Evolutionary conservation across 2,888 invertebrate species (phyloP), one percentile per base, ranked within the genome.

Genomic region (Pristionchus arcanus): DNA sequence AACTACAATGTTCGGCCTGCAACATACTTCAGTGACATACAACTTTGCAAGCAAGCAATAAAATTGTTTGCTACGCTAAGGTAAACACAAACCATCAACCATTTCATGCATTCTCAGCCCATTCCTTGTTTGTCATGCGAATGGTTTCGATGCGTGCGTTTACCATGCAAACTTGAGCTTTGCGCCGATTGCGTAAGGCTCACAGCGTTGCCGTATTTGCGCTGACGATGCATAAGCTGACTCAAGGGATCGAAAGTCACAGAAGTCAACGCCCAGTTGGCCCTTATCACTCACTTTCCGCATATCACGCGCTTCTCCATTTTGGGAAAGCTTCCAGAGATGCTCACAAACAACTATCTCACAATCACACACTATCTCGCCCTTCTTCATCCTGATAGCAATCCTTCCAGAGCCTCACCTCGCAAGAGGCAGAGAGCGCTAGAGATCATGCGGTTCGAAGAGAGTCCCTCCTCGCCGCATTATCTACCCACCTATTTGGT

Each of bases 141-240:
- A 63, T 63, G 9, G 63, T n/a, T 63, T 63, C 63, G 63, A 21
- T 63, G 63, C 63, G 63, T 63, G 63, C 2, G 63, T 63, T 63
- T 63, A 63, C 63, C 63, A 63, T 63, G 63, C 63, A 63, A 63
- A 63, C 63, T 63, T 9, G n/a, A 3, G 13, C 42, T 49, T 9
- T 49, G 42, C 55, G 2, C n/a, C 63, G 63, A 63, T n/a, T 63
- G 63, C 63, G 63, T n/a, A 63, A 63, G n/a, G 63, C 63, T 63
- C 63, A 63, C 59, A 59, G n/a, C 63, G 2, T n/a, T 63, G 55
- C 55, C 42, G 15, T 21, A 25, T 63, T 63, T 63, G 63, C n/a
- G 63, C 63, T 63, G 63, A 63, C 63, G 63, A 25, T 63, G 63
- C 63, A 63, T 63, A 63, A n/a, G 63, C 63, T 63, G 63, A 63